Conservation (phyloP, 30 jellyfish, hydroid and myxozoan genomes). For the Hydractinia symbiolongicarpus region DNA sequence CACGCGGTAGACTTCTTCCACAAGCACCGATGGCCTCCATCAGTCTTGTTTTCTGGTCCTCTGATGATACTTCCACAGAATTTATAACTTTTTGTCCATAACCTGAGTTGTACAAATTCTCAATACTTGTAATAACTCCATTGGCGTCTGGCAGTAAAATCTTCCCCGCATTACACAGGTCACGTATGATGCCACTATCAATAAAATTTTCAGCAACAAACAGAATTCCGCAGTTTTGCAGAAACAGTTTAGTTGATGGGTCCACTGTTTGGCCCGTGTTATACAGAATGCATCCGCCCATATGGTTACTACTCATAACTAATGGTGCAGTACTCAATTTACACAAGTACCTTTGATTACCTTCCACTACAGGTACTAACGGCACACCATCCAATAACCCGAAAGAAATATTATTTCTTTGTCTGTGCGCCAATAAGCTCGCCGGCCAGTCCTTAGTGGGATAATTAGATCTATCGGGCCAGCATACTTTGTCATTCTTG, state of each 20-base stretch:
- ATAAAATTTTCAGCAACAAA: conserved; percentile 5
- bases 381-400: conserved; percentile 48
- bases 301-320: background rate
- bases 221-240: conserved; percentile 1
- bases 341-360: background rate
- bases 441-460: conserved; percentile 26
- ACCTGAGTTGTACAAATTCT: background rate
- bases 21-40: background rate
- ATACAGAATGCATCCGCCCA: no score
- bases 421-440: conserved; percentile 32
- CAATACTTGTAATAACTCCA: background rate
- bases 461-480: background rate
- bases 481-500: background rate
- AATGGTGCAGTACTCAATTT: background rate
- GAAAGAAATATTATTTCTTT: background rate
- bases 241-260: background rate
- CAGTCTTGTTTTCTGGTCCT: background rate
- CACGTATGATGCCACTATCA: background rate
- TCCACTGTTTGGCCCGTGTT: background rate
- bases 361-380: conserved; percentile 13
- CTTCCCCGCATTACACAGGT: background rate
- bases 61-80: background rate
- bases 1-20: background rate
- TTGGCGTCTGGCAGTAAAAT: background rate
- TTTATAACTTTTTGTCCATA: background rate